phyloP scores from a whole-genome alignment of 2,888 invertebrate species.

The Caenorhabditis virilis region DNA sequence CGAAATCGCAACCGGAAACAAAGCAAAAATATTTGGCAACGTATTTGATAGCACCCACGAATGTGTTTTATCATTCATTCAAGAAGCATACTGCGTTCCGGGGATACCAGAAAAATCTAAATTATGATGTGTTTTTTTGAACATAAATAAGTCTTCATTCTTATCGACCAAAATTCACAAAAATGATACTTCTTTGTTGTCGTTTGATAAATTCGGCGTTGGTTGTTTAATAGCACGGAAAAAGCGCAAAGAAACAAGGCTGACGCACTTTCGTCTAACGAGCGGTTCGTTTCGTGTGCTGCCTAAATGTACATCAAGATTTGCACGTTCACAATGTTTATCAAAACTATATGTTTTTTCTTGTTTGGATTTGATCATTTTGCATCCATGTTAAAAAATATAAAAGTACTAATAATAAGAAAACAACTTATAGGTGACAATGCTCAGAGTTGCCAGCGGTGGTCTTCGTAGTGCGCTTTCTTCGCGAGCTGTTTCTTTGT shows the following conservation, averaged over 20 bases:
- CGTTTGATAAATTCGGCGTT: too few species aligned
- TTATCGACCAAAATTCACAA: background rate
- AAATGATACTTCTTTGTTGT: background rate
- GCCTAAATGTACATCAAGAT: background rate
- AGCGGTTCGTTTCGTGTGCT: constrained; percentile 34
- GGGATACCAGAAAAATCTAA: background rate
- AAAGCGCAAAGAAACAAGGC: constrained; percentile 1
- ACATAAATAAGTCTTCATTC: background rate
- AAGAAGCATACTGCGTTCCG: constrained; percentile 29
- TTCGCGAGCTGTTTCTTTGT: constrained; percentile 35
- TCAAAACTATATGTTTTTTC: too few species aligned
- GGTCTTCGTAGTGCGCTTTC: constrained; percentile 36
- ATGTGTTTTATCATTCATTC: constrained; percentile 29
- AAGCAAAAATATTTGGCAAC: constrained; percentile 28
- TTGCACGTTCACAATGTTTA: constrained; percentile 17
- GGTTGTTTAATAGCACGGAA: too few species aligned
- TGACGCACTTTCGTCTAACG: constrained; percentile 16
- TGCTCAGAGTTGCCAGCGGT: constrained; percentile 44
- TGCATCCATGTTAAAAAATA: too few species aligned
- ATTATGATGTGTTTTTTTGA: background rate
- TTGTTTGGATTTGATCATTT: too few species aligned
- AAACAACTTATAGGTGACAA: constrained; percentile 21
- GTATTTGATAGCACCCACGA: constrained; percentile 28
- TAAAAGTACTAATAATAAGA: constrained; percentile 1
- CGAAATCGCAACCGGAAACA: constrained; percentile 27